Evolutionary conservation across 2,888 invertebrate genomes (phyloP).

Genomic region (Folsomia manolachei): DNA sequence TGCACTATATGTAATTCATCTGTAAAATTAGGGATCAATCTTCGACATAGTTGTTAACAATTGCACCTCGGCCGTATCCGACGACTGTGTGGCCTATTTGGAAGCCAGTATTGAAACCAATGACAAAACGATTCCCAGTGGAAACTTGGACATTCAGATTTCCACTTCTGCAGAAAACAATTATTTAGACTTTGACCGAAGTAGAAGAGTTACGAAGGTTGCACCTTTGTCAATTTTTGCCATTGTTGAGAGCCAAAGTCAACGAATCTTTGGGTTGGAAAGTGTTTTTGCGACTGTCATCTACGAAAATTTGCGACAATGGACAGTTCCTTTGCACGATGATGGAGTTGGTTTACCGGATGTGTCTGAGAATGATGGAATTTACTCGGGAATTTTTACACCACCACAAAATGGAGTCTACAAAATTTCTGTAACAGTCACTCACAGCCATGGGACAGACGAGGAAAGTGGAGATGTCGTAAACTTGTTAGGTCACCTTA

Average conservation of each 20-base stretch:
- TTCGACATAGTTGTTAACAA: slow-evolving; percentile 19
- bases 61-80: slow-evolving; percentile 13
- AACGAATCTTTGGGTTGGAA: slow-evolving; percentile 24
- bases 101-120: slow-evolving; percentile 16
- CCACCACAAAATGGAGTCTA: slow-evolving; percentile 30
- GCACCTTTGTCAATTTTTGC: slow-evolving; percentile 42
- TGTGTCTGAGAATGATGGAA: slow-evolving; percentile 32
- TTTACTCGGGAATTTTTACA: slow-evolving; percentile 31
- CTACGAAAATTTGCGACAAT: slow-evolving; percentile 3
- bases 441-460: slow-evolving; percentile 3
- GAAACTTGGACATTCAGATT: slow-evolving; percentile 24
- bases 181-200: slow-evolving; percentile 38
- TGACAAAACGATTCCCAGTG: slow-evolving; percentile 3
- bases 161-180: slow-evolving; percentile 37
- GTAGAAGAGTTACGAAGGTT: slow-evolving; percentile 22
- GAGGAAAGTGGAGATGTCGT: slow-evolving; percentile 21
- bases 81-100: slow-evolving; percentile 32
- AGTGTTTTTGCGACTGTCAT: slow-evolving; percentile 27
- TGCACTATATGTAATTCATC: background rate
- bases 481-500: slow-evolving; percentile 26
- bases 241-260: slow-evolving; percentile 30
- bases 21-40: slow-evolving; percentile 18
- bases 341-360: slow-evolving; percentile 30
- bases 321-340: slow-evolving; percentile 22
- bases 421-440: slow-evolving; percentile 26